A percentile compares a stretch with the other conserved stretches of the same genome.
Evolutionary conservation across 2,797 vertebrate genomes (phyloP).

Genomic region (Hirundo rustica): DNA sequence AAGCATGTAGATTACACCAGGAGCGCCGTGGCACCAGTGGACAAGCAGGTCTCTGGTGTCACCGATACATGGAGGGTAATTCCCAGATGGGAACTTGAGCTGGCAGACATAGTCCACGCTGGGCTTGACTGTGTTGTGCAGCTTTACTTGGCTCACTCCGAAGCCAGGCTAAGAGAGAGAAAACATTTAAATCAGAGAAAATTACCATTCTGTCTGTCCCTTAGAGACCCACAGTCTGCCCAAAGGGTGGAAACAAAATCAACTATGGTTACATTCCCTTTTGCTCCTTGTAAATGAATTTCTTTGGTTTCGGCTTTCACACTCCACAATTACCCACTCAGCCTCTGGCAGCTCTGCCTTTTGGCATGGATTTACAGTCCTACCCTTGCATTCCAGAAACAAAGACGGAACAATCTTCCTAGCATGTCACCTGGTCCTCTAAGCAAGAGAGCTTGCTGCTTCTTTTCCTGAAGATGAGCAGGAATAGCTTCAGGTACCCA

Average conservation of each 20-base stretch:
- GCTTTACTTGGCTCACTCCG: constrained; percentile 75
- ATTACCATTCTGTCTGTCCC: neutral
- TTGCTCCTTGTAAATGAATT: neutral
- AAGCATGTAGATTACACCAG: constrained; percentile 96
- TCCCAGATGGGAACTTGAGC: constrained; percentile 88
- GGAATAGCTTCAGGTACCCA: neutral
- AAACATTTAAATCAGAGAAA: neutral
- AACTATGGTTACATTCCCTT: neutral
- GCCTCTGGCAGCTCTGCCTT: neutral
- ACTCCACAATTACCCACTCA: neutral
- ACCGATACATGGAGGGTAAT: constrained; percentile 90
- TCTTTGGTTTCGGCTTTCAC: neutral
- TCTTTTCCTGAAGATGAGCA: neutral
- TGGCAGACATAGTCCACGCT: constrained; percentile 90
- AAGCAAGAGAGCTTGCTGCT: neutral
- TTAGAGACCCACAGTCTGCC: neutral
- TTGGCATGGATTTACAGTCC: neutral
- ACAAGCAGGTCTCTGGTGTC: constrained; percentile 90
- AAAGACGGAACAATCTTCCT: neutral
- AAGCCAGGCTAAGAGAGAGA: constrained; percentile 70
- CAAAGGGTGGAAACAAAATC: neutral
- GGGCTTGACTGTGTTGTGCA: constrained; percentile 86
- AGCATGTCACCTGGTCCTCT: rapidly evolving
- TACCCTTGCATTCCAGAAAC: neutral
- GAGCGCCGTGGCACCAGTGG: constrained; percentile 96